Evolutionary conservation across 1,140 invertebrate species (phyloP), one percentile per base, ranked within the genome.

Genomic region (Zophobas morio): DNA sequence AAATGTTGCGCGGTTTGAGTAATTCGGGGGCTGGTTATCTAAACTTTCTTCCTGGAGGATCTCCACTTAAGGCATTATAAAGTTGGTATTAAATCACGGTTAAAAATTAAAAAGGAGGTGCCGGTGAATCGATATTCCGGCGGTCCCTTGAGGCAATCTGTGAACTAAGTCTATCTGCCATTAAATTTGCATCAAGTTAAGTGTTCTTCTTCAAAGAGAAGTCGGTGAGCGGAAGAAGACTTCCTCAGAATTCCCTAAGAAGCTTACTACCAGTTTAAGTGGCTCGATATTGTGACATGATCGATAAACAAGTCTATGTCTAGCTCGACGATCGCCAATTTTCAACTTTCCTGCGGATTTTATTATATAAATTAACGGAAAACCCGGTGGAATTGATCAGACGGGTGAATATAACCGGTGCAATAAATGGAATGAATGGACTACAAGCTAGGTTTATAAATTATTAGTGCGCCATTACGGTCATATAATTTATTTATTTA

Each of bases 151-250:
- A 73, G 81, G 80, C 80, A 81, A 81, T 82, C 82, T 79, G 63
- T 70, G 71, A 82, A 82, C 81, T 82, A 78, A 82, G 81, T 81
- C 82, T 79, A 81, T 81, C 78, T 83, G 76, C 60, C 84, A 85
- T 85, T 84, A 85, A 85, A 85, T 85, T 85, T 85, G 84, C 84
- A 85, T 83, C 81, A 77, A 84, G 82, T 84, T 83, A 82, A 84
- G 84, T 84, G 81, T 83, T 83, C 79, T 79, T 81, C 78, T 75
- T 81, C 79, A 80, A 82, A 82, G 81, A 74, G 80, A 82, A 82
- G 80, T 82, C 79, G 79, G 79, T 76, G 79, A 80, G 78, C 83
- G 83, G 83, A 83, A 83, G 81, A 78, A 81, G 75, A 84, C 82
- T 82, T 84, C 83, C 81, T 80, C 79, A 80, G 81, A 83, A 85